Base-by-base conservation (phyloP, 2,797 vertebrate genomes). In the Smutsia temminckii region DNA sequence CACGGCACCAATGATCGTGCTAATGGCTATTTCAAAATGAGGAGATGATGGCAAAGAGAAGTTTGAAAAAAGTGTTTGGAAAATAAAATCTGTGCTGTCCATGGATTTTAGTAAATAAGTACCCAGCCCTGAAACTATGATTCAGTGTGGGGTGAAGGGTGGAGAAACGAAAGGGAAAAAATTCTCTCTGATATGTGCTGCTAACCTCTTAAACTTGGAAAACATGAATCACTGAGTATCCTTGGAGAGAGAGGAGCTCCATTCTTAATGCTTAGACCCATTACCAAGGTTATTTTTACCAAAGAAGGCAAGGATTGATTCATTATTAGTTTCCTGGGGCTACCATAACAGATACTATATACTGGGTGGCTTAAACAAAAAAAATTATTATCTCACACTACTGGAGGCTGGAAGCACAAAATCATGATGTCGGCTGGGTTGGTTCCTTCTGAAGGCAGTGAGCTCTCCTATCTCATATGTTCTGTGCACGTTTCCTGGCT, bases 11-110 rank as follows among this genome's bases (percentile, higher is more conserved):
- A 8, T 5, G 20, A 74, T 81, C 57, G 21, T n/a, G 14, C 18
- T 80, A 66, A 64, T 18, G 13, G 79, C 23, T 74, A 20, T 94
- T 96, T 85, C 42, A 7, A 96, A 85, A 55, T 61, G 46, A 91
- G 66, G 37, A 72, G 16, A 81, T 8, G 17, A 81, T 8, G 17
- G 37, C 59, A 89, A 83, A 85, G 75, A 53, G 32, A 94, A n/a
- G 13, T 51, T 63, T 75, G 53, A 83, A 55, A 87, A 49, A 34
- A 8, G 46, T 21, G 93, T 57, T 90, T 86, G 79, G 71, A 95
- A 89, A 85, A 89, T 49, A 84, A 63, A 87, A 94, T 80, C 71
- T 91, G 55, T 83, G 42, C 77, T 61, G 84, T 49, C 37, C 59
- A 79, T 20, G 20, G 25, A 34, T 63, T 69, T 84, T 23, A 72